Evolutionary conservation across 1,140 invertebrate species (phyloP), one percentile per base, ranked within the genome.

Genomic region (Kradibia gibbosae): DNA sequence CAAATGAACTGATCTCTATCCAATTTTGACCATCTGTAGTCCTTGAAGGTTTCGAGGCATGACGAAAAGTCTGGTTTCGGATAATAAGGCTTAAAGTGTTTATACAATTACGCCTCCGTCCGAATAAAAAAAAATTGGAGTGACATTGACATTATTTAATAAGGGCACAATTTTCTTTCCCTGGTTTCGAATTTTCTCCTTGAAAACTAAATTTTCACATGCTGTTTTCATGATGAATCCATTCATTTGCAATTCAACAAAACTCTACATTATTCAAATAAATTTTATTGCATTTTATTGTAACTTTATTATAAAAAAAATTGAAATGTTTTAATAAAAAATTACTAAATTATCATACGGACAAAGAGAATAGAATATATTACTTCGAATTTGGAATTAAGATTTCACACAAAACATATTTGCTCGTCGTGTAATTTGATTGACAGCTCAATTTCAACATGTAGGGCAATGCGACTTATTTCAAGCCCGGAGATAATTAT

Each of bases 21-120:
- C 81, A 82, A 82, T 82, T 82, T 78, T 78, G 81, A 79, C 81
- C 81, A 82, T 82, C 81, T 82, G 81, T 75, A 79, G 45, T 31
- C 11, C 55, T 39, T 11, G 48, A 71, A 48, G 25, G 25, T 11
- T 53, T 7, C 8, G 36, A 31, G 74, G 34, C 71, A 22, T 81
- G 62, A 82, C 65, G 65, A 78, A 70, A 53, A 17, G 0, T 22
- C 11, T 42, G 75, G 65, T 73, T 73, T 39, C 67, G 67, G 53
- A 62, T 82, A 82, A 82, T 78, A 36, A 76, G 50, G 5, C 53
- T 20, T 36, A 25, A 82, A 78, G 55, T 71, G 73, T 71, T 81
- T 71, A 15, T 55, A 25, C 20, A 78, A 78, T 71, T 57, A 55
- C 25, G 57, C 0, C 25, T 53, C n/a, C 0, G 13, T 34, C 13